Evolutionary conservation across 2,888 invertebrate species (phyloP).

Genomic region (Oscheius myriophilus): DNA sequence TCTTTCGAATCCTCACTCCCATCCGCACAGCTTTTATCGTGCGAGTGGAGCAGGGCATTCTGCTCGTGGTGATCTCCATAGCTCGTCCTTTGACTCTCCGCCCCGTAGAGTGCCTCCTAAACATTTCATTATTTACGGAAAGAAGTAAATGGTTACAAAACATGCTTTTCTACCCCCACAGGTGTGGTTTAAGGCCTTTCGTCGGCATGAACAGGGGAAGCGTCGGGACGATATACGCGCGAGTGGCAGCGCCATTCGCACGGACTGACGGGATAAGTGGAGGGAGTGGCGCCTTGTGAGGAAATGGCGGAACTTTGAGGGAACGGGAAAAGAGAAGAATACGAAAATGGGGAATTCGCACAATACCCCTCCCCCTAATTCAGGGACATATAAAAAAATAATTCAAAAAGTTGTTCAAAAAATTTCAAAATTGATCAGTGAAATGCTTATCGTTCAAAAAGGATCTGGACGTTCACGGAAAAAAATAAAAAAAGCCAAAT

Average conservation of each 20-base stretch:
- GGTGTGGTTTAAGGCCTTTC: too few relatives aligned
- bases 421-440: too few relatives aligned
- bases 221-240: slow-evolving; percentile 13
- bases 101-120: slow-evolving; percentile 31
- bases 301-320: too few relatives aligned
- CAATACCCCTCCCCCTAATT: too few relatives aligned
- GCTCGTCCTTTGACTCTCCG: slow-evolving; percentile 22
- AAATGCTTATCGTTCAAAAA: too few relatives aligned
- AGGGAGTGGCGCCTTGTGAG: too few relatives aligned
- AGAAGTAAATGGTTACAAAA: neutral
- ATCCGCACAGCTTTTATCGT: slow-evolving; percentile 57
- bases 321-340: too few relatives aligned
- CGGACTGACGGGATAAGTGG: neutral
- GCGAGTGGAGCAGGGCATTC: slow-evolving; percentile 18
- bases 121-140: neutral
- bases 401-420: too few relatives aligned
- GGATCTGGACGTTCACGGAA: too few relatives aligned
- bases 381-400: too few relatives aligned
- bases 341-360: too few relatives aligned
- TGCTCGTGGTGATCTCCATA: slow-evolving; percentile 21
- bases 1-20: slow-evolving; percentile 48
- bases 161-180: neutral
- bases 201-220: neutral
- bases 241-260: slow-evolving; percentile 10
- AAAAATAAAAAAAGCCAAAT: too few relatives aligned